Conservation (phyloP, 2,797 vertebrate genomes). For the Tokudaia tokunoshimensis region DNA sequence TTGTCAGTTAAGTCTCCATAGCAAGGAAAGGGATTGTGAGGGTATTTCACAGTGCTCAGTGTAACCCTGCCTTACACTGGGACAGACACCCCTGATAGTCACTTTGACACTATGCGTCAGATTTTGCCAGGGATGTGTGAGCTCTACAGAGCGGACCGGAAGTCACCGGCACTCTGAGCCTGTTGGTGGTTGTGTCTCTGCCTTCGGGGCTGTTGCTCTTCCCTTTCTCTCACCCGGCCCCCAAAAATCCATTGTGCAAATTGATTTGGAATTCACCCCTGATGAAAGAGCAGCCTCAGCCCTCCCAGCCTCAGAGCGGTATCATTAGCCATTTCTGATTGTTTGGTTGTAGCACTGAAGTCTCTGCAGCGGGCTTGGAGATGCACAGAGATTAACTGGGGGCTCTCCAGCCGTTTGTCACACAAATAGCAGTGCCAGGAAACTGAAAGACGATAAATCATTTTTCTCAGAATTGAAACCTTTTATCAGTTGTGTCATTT, state of each 20-base stretch:
- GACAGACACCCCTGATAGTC: conserved; percentile 18
- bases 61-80: accelerated
- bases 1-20: conserved; percentile 53
- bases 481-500: conserved; percentile 97
- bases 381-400: conserved; percentile 86
- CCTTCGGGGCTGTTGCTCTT: background rate
- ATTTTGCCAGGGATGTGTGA: conserved; percentile 57
- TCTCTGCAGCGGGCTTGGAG: conserved; percentile 72
- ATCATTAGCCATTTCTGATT: conserved; percentile 73
- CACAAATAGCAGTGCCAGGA: conserved; percentile 89
- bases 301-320: background rate
- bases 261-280: conserved; percentile 83
- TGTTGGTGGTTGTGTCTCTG: conserved; percentile 55
- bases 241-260: conserved; percentile 67
- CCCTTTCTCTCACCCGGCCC: background rate
- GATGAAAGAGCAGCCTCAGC: conserved; percentile 78
- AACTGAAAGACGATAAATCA: conserved; percentile 96
- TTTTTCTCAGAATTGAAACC: conserved; percentile 93
- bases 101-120: background rate
- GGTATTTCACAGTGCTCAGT: background rate
- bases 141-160: background rate
- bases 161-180: background rate
- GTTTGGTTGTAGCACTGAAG: conserved; percentile 73
- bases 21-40: background rate
- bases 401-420: conserved; percentile 89